These are phyloP conservation scores for Cynoglossus semilaevis DNA, from an alignment of 2,113 vertebrate genomes.

Conservation along the genomic window DNA sequence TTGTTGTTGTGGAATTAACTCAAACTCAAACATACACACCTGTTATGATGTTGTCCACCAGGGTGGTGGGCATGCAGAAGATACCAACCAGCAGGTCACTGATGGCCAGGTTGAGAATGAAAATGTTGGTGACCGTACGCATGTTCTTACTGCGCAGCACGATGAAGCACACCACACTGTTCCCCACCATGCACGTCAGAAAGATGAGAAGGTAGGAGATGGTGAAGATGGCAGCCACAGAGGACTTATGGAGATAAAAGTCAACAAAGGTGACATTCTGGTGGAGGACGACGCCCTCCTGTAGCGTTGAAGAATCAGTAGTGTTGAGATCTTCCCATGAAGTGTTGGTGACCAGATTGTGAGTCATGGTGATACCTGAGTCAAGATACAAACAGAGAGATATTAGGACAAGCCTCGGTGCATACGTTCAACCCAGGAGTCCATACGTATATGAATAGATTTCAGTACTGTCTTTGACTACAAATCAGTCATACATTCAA, in stretches of 20 bases:
- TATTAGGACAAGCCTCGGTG: neutral
- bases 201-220: slow-evolving; percentile 90
- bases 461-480: neutral
- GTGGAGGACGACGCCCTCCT: slow-evolving; percentile 35
- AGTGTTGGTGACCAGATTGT: slow-evolving; percentile 56
- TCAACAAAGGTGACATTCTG: slow-evolving; percentile 83
- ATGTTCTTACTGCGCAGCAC: slow-evolving; percentile 83
- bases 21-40: slow-evolving; percentile 67
- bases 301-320: slow-evolving; percentile 14
- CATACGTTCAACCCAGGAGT: neutral
- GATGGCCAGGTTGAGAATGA: slow-evolving; percentile 91
- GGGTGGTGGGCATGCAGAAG: slow-evolving; percentile 93
- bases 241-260: slow-evolving; percentile 86
- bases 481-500: neutral
- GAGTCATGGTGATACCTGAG: slow-evolving; percentile 52
- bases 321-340: slow-evolving; percentile 28
- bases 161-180: slow-evolving; percentile 84
- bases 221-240: slow-evolving; percentile 83
- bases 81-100: slow-evolving; percentile 93
- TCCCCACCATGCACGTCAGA: slow-evolving; percentile 88
- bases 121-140: slow-evolving; percentile 90
- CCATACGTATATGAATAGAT: too few species aligned
- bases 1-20: too few species aligned
- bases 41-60: slow-evolving; percentile 92
- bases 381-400: neutral